These are phyloP conservation scores for Vanessa atalanta DNA, from an alignment of 1,140 invertebrate genomes.

Conservation along the genomic window DNA sequence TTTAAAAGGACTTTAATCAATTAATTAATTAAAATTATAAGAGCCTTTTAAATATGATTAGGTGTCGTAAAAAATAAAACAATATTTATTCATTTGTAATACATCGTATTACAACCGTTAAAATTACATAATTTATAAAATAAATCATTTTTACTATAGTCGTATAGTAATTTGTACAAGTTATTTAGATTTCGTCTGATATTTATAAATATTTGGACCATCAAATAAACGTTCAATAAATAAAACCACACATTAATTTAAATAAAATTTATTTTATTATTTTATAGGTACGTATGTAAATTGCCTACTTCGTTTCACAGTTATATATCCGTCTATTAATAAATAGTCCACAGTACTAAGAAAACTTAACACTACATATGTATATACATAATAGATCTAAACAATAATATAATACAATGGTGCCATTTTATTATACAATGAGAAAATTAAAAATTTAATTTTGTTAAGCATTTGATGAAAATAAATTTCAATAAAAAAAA, in stretches of 20 bases:
- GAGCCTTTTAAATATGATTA: too few species aligned
- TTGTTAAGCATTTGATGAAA: slow-evolving; percentile 4
- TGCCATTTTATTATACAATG: slow-evolving; percentile 28
- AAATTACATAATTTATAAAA: too few species aligned
- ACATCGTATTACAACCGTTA: too few species aligned
- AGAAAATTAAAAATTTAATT: neutral
- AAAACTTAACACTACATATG: slow-evolving; percentile 35
- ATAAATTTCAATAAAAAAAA: slow-evolving; percentile 7
- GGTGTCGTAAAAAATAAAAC: too few species aligned
- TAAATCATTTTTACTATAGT: too few species aligned
- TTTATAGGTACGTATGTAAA: slow-evolving; percentile 62
- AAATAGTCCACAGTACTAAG: slow-evolving; percentile 64
- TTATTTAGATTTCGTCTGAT: too few species aligned
- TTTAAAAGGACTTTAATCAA: too few species aligned
- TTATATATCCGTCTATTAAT: slow-evolving; percentile 62
- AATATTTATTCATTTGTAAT: too few species aligned
- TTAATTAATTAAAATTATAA: too few species aligned
- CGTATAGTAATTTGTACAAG: too few species aligned
- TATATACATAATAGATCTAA: slow-evolving; percentile 26
- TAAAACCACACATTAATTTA: slow-evolving; percentile 30
- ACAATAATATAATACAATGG: slow-evolving; percentile 22
- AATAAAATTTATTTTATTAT: slow-evolving; percentile 54
- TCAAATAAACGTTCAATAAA: neutral
- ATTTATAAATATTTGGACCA: too few species aligned
- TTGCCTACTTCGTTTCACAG: slow-evolving; percentile 59